A percentile compares a stretch with the other conserved stretches of the same genome.
Conservation (phyloP, 2,113 vertebrate genomes). For the Sinocyclocheilus anophthalmus region DNA sequence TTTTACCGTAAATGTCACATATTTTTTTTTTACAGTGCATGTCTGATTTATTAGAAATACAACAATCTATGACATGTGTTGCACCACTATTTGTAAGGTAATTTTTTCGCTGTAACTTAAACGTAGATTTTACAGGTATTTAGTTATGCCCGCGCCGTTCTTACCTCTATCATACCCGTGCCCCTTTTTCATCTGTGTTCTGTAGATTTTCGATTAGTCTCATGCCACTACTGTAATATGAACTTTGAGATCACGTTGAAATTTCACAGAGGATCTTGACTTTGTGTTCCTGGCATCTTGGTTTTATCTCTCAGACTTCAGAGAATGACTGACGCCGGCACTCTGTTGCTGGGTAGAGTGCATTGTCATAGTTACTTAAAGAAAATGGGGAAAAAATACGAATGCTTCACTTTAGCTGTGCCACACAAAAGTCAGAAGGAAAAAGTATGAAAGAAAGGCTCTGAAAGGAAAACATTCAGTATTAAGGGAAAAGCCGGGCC, state of each 20-base stretch:
- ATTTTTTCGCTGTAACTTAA: no score
- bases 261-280: neutral
- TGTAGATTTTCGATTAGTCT: no score
- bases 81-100: no score
- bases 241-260: neutral
- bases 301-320: slow-evolving; percentile 2
- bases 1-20: no score
- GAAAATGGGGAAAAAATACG: slow-evolving; percentile 43
- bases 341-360: slow-evolving; percentile 7
- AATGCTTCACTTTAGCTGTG: slow-evolving; percentile 53
- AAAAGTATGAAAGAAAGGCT: slow-evolving; percentile 35
- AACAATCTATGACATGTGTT: no score
- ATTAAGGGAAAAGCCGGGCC: slow-evolving; percentile 61
- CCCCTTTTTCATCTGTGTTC: no score
- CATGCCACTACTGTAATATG: no score
- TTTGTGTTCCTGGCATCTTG: neutral
- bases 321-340: neutral
- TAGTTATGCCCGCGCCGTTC: no score
- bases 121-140: no score
- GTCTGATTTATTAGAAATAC: neutral
- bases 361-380: slow-evolving; percentile 34
- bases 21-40: no score
- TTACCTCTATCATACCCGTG: no score
- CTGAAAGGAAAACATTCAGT: slow-evolving; percentile 49
- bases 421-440: slow-evolving; percentile 46